Percentiles rank a stretch among this genome's conserved stretches.
Evolutionary conservation across 2,113 vertebrate genomes (phyloP).

Genomic region (Globicephala melas): DNA sequence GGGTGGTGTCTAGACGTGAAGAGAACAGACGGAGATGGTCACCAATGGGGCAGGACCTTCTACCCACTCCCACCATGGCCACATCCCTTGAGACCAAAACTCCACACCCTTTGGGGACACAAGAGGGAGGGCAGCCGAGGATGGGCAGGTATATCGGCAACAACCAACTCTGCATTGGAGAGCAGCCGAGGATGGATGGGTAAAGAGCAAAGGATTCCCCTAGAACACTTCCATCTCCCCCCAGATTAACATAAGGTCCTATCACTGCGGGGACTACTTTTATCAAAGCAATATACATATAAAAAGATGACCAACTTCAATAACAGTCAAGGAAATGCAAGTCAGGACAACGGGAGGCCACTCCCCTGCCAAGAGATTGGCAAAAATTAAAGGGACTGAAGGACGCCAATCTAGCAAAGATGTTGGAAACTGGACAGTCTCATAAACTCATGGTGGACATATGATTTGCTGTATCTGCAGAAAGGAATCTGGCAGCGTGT

Average conservation of each 20-base stretch:
- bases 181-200: not conserved
- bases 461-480: not conserved
- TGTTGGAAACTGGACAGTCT: not conserved
- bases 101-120: not conserved
- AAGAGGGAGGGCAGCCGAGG: rapidly evolving
- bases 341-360: not conserved
- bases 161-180: rapidly evolving
- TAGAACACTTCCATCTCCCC: not conserved
- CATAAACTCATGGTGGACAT: rapidly evolving
- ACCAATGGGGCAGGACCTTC: not conserved
- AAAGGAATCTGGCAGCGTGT: not conserved
- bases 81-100: not conserved
- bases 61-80: not conserved
- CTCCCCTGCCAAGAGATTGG: not conserved
- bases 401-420: not conserved
- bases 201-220: not conserved
- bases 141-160: rapidly evolving
- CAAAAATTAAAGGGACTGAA: not conserved
- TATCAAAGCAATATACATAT: not conserved
- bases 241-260: not conserved
- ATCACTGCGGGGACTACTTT: not conserved
- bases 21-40: slow-evolving; percentile 32
- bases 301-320: not conserved
- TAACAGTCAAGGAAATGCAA: not conserved
- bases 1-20: slow-evolving; percentile 87